Evolutionary conservation across 2,113 vertebrate species (phyloP).

Genomic region (Sinocyclocheilus anophthalmus): DNA sequence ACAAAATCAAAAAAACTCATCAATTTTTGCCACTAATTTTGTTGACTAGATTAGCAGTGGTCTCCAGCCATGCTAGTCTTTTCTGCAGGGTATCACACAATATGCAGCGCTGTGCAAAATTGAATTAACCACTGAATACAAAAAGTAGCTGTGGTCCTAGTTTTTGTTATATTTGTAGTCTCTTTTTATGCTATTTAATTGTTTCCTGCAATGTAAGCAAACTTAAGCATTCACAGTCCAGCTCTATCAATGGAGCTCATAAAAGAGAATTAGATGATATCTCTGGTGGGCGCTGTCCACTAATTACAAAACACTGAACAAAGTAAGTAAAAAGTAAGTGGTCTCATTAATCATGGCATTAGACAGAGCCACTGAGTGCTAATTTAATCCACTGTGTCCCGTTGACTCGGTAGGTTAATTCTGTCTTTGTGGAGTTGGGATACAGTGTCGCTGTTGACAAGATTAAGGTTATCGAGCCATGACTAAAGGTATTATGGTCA

Average conservation of each 20-base stretch:
- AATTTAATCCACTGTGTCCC: conserved; percentile 53
- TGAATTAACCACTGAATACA: background rate
- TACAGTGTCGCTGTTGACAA: conserved; percentile 49
- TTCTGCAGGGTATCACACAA: conserved; percentile 17
- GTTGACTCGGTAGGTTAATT: conserved; percentile 51
- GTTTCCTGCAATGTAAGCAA: conserved; percentile 34
- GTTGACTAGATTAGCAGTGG: conserved; percentile 10
- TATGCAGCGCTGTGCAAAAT: background rate
- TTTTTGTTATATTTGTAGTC: conserved; percentile 5
- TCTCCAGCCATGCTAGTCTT: conserved; percentile 2
- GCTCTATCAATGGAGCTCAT: conserved; percentile 46
- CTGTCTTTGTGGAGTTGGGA: conserved; percentile 42
- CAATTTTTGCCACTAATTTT: background rate
- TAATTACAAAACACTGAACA: conserved; percentile 66
- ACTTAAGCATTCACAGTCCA: conserved; percentile 11
- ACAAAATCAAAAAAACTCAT: conserved; percentile 1
- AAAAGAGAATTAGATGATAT: conserved; percentile 58
- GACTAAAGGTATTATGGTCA: conserved; percentile 35
- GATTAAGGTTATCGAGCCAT: conserved; percentile 39
- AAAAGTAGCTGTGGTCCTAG: background rate
- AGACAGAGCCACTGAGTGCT: conserved; percentile 56
- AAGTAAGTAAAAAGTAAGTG: conserved; percentile 58
- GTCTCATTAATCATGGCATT: conserved; percentile 66
- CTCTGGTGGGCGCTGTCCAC: conserved; percentile 60
- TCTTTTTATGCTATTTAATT: conserved; percentile 28